phyloP scores from a whole-genome alignment of 23 tunicate genomes.

The Trididemnum clinides region DNA sequence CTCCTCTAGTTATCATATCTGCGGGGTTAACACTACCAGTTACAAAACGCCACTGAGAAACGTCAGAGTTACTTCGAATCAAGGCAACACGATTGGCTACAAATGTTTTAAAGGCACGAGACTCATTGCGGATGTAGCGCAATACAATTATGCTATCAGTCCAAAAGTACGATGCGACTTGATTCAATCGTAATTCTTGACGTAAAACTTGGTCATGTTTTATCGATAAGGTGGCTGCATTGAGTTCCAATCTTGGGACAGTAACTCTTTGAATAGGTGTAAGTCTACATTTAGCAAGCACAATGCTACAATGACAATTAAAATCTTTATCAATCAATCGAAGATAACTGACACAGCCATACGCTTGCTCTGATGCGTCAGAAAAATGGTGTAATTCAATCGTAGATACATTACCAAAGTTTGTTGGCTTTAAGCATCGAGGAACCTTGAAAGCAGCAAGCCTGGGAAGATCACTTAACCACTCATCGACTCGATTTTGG shows the following conservation, averaged over 20 bases:
- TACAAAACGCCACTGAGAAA: slow-evolving; percentile 40
- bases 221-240: slow-evolving; percentile 39
- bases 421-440: too few relatives aligned
- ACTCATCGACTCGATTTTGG: background rate
- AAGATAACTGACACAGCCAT: too few relatives aligned
- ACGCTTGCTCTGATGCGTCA: too few relatives aligned
- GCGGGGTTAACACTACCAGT: slow-evolving; percentile 32
- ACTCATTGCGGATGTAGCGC: slow-evolving; percentile 24
- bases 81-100: slow-evolving; percentile 46
- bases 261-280: slow-evolving; percentile 4
- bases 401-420: too few relatives aligned
- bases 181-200: slow-evolving; percentile 15
- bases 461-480: background rate
- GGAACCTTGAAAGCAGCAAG: background rate
- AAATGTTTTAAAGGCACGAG: slow-evolving; percentile 20
- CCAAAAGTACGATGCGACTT: background rate
- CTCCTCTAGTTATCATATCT: slow-evolving; percentile 29
- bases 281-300: slow-evolving; percentile 9
- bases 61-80: slow-evolving; percentile 5
- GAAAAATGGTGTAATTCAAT: too few relatives aligned
- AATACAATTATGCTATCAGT: slow-evolving; percentile 41
- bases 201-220: background rate
- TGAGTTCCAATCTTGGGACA: slow-evolving; percentile 21
- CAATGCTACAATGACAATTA: too few relatives aligned
- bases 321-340: too few relatives aligned